Conservation (phyloP, 1,140 invertebrate species). For the Octopus sinensis region DNA sequence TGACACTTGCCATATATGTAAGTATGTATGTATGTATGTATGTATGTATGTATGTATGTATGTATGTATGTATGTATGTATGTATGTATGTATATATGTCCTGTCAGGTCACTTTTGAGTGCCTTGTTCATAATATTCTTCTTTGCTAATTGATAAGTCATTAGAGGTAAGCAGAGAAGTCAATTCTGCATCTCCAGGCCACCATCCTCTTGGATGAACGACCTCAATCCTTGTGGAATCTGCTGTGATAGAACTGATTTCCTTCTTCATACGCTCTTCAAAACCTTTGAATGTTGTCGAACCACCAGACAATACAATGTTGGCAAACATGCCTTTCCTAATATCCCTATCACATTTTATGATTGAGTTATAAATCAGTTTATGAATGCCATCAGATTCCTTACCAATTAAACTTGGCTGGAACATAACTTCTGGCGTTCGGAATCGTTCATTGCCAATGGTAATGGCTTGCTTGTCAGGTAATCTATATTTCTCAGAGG, state of each 20-base stretch:
- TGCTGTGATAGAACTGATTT: conserved; percentile 20
- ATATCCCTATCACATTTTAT: conserved; percentile 65
- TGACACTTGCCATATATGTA: no score
- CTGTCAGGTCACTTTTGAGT: no score
- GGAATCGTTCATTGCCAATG: conserved; percentile 74
- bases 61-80: no score
- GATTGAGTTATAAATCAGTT: conserved; percentile 84
- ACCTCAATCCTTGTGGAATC: conserved; percentile 52
- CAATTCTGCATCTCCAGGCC: no score
- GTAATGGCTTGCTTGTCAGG: conserved; percentile 55
- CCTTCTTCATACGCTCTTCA: conserved; percentile 25
- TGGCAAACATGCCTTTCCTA: conserved; percentile 83
- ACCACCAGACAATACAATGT: conserved; percentile 64
- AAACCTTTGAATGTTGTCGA: conserved; percentile 67
- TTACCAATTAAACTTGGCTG: conserved; percentile 56
- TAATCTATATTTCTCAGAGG: conserved; percentile 52
- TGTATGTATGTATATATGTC: no score
- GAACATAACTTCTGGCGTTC: conserved; percentile 68
- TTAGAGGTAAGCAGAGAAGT: no score
- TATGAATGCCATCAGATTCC: conserved; percentile 48
- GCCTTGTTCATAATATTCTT: no score
- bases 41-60: no score
- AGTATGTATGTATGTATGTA: no score
- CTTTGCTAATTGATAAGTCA: no score
- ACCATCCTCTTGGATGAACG: conserved; percentile 55